phyloP scores from a whole-genome alignment of 2,113 vertebrate species.

The Xiphophorus maculatus region DNA sequence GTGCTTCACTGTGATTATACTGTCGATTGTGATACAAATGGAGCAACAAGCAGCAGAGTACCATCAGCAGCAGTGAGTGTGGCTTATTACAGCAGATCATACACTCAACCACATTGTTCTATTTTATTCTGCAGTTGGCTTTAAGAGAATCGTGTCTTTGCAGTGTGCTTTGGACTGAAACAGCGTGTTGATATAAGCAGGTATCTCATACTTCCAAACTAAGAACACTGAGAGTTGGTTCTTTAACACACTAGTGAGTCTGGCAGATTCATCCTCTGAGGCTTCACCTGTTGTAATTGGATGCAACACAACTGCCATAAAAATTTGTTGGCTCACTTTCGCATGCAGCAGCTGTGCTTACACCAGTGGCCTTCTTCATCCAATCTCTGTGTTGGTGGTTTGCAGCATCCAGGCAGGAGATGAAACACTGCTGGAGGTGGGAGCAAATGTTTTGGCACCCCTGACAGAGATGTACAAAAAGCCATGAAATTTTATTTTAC shows the following conservation, averaged over 20 bases:
- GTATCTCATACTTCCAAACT: neutral
- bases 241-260: neutral
- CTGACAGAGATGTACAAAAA: neutral
- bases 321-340: neutral
- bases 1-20: conserved; percentile 48
- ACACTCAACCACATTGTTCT: conserved; percentile 26
- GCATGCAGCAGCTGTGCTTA: neutral
- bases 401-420: neutral
- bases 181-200: neutral
- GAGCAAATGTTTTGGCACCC: neutral
- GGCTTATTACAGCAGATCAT: conserved; percentile 24
- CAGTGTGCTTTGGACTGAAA: neutral
- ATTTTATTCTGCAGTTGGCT: conserved; percentile 14
- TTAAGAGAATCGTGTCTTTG: conserved; percentile 6
- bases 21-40: conserved; percentile 34
- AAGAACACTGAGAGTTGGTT: neutral
- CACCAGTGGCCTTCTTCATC: neutral
- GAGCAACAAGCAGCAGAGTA: conserved; percentile 46
- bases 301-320: neutral
- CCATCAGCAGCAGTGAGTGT: conserved; percentile 32
- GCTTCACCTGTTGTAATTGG: conserved; percentile 1
- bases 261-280: neutral
- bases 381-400: neutral
- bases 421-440: neutral
- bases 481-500: neutral